Conservation (phyloP, 2,113 vertebrate species). For the Fulmarus glacialis region DNA sequence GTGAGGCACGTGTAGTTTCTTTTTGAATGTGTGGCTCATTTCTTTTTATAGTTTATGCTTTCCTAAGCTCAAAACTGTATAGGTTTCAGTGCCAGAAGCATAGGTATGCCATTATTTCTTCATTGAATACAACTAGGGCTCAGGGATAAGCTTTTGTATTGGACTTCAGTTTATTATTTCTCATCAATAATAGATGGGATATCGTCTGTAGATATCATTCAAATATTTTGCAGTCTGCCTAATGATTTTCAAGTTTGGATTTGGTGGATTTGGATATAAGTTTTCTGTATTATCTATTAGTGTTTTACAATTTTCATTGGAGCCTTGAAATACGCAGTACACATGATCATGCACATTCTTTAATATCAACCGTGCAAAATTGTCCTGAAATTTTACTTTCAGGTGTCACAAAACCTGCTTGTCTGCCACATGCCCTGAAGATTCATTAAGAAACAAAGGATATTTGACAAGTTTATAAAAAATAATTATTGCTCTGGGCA, state of each 20-base stretch:
- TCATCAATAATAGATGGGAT: neutral
- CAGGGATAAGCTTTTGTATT: neutral
- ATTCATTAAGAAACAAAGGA: conserved; percentile 8
- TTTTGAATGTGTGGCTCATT: neutral
- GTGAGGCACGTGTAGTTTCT: neutral
- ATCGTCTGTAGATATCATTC: neutral
- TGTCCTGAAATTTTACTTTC: neutral
- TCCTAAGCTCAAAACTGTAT: neutral
- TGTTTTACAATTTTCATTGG: neutral
- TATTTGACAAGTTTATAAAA: conserved; percentile 26
- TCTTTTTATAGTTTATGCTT: neutral
- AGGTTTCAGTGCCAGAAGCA: neutral
- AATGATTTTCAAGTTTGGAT: neutral
- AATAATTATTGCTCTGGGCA: neutral
- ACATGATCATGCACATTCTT: neutral
- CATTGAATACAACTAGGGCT: neutral
- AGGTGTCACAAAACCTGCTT: neutral
- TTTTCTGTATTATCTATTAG: neutral
- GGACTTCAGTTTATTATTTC: neutral
- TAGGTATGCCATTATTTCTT: neutral
- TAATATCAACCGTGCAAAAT: neutral
- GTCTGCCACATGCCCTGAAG: neutral
- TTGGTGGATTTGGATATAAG: neutral
- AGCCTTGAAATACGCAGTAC: neutral
- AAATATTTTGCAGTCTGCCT: neutral